Conservation (phyloP, 2,888 invertebrate genomes). For the Sphaerophoria rueppellii region DNA sequence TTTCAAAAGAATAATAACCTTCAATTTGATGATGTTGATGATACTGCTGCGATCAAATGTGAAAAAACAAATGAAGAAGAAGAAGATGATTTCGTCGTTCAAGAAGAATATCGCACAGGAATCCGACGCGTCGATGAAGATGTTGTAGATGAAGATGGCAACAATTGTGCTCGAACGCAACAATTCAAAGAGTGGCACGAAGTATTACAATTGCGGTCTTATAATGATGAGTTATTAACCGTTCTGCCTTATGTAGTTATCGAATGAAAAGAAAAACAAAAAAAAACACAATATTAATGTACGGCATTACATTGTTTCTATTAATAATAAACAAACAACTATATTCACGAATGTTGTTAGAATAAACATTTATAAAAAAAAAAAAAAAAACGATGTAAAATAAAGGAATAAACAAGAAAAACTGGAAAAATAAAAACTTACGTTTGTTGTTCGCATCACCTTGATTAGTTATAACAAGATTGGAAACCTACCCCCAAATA, state of each 20-base stretch:
- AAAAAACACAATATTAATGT: neutral
- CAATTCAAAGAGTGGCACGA: constrained; percentile 96
- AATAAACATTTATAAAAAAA: no score
- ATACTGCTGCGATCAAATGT: neutral
- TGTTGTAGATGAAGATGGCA: constrained; percentile 74
- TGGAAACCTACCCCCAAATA: no score
- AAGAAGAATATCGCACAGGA: constrained; percentile 77
- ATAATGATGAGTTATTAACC: constrained; percentile 90
- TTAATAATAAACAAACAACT: no score
- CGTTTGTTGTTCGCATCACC: no score
- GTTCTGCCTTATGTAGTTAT: constrained; percentile 98
- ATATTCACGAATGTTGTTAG: no score
- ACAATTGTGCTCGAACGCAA: constrained; percentile 75
- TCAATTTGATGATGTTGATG: constrained; percentile 21
- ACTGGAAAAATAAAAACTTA: no score
- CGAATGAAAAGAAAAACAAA: constrained; percentile 85
- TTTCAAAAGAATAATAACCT: constrained; percentile 38
- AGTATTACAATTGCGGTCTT: constrained; percentile 88
- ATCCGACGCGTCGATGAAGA: constrained; percentile 76
- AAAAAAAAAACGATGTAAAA: no score
- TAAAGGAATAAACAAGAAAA: no score
- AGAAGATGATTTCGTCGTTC: constrained; percentile 47
- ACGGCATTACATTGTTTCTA: no score
- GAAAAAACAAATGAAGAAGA: neutral
- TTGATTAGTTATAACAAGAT: no score